These are phyloP conservation scores for Pipra filicauda DNA, from an alignment of 2,113 vertebrate genomes.

Conservation along the genomic window DNA sequence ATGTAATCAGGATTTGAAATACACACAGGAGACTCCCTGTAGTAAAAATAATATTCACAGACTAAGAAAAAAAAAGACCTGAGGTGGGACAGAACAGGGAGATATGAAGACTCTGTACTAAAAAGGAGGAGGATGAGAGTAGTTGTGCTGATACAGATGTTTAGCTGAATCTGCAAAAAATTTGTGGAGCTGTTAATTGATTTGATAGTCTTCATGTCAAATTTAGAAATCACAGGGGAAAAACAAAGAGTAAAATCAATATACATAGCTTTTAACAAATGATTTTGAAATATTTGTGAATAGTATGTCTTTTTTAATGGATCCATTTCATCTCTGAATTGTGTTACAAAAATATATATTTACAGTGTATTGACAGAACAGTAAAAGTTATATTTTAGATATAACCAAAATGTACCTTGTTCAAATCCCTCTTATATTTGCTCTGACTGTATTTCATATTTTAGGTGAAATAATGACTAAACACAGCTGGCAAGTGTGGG, in stretches of 20 bases:
- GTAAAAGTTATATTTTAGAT: not conserved
- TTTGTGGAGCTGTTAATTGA: not conserved
- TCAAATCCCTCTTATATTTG: not conserved
- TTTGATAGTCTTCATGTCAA: not conserved
- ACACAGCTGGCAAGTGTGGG: not conserved
- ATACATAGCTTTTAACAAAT: not conserved
- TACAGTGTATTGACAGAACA: not conserved
- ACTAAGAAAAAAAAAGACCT: not conserved
- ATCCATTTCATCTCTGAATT: not conserved
- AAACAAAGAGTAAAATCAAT: not conserved
- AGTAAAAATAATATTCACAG: not conserved
- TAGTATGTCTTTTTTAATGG: not conserved
- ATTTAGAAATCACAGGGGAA: not conserved
- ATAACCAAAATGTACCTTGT: not conserved
- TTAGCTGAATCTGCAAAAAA: not conserved
- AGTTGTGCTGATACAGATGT: not conserved
- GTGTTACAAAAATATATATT: not conserved
- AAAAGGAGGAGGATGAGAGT: not conserved
- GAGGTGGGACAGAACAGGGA: rapidly evolving
- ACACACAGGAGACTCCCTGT: not conserved
- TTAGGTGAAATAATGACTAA: constrained; percentile 54
- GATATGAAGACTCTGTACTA: not conserved
- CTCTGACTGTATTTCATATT: not conserved
- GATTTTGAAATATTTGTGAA: not conserved
- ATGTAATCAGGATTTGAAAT: not conserved